Evolutionary conservation across 2,797 vertebrate species (phyloP).

Genomic region (Gadopsis marmoratus): DNA sequence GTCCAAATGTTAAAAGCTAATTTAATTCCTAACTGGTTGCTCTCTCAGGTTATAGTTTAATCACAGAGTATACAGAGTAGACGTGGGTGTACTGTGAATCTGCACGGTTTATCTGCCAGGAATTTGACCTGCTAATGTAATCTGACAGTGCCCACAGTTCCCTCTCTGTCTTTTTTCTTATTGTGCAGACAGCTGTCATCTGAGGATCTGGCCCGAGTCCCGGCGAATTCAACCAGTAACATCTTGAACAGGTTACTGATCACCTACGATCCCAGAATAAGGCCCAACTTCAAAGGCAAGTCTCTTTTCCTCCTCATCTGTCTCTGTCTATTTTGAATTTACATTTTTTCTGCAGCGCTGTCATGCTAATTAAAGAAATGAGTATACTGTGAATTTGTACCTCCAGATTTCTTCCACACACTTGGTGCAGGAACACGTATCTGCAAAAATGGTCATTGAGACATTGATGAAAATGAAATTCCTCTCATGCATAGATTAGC

Average conservation of each 20-base stretch:
- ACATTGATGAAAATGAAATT: constrained; percentile 25
- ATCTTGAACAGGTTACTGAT: constrained; percentile 96
- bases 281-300: constrained; percentile 99
- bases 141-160: constrained; percentile 40
- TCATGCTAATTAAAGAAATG: constrained; percentile 56
- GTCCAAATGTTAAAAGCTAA: constrained; percentile 59
- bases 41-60: constrained; percentile 60
- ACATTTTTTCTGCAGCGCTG: constrained; percentile 47
- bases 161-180: constrained; percentile 62
- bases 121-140: constrained; percentile 70
- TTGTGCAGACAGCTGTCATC: constrained; percentile 90
- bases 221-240: constrained; percentile 97
- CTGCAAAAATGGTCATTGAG: neutral
- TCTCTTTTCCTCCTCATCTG: constrained; percentile 50
- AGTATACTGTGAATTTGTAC: constrained; percentile 4
- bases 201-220: constrained; percentile 95
- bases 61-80: constrained; percentile 56
- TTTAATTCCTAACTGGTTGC: constrained; percentile 55
- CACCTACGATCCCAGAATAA: constrained; percentile 96
- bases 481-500: neutral
- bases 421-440: constrained; percentile 1
- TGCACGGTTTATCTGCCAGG: constrained; percentile 62
- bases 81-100: constrained; percentile 44
- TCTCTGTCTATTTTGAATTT: constrained; percentile 55
- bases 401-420: constrained; percentile 32